Percentiles rank a stretch among this genome's conserved stretches.
These are phyloP conservation scores for Coenonympha glycerion DNA, from an alignment of 2,888 invertebrate species.

Conservation along the genomic window DNA sequence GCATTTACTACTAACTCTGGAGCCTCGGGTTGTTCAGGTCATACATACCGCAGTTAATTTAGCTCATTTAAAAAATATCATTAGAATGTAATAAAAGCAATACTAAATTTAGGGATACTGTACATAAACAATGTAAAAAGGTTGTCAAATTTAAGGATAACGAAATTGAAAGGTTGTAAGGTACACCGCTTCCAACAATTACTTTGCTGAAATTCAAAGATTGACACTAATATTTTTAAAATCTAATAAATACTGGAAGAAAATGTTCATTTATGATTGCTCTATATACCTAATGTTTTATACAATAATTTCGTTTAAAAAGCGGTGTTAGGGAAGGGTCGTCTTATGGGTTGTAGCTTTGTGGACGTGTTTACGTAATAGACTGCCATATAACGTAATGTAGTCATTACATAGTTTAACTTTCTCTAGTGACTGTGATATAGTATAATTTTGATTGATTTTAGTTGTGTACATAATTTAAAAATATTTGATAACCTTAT, in stretches of 20 bases:
- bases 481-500: constrained; percentile 72
- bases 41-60: constrained; percentile 64
- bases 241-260: background rate
- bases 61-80: constrained; percentile 54
- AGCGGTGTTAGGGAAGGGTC: constrained; percentile 41
- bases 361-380: constrained; percentile 59
- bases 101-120: constrained; percentile 56
- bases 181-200: constrained; percentile 34
- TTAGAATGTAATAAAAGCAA: constrained; percentile 70
- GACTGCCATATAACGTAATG: constrained; percentile 59
- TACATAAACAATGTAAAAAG: constrained; percentile 57
- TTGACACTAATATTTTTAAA: background rate
- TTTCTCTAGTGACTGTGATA: constrained; percentile 75
- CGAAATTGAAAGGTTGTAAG: constrained; percentile 31
- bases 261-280: background rate
- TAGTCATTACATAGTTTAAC: constrained; percentile 40
- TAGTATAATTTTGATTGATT: constrained; percentile 66
- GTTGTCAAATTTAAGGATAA: constrained; percentile 40
- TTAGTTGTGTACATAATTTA: constrained; percentile 67
- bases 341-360: constrained; percentile 47
- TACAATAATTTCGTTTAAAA: constrained; percentile 6
- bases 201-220: background rate
- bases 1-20: constrained; percentile 65
- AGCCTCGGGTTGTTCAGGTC: constrained; percentile 67
- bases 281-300: background rate